Conservation (phyloP, 2,797 vertebrate genomes). For the Myotis findleyi region DNA sequence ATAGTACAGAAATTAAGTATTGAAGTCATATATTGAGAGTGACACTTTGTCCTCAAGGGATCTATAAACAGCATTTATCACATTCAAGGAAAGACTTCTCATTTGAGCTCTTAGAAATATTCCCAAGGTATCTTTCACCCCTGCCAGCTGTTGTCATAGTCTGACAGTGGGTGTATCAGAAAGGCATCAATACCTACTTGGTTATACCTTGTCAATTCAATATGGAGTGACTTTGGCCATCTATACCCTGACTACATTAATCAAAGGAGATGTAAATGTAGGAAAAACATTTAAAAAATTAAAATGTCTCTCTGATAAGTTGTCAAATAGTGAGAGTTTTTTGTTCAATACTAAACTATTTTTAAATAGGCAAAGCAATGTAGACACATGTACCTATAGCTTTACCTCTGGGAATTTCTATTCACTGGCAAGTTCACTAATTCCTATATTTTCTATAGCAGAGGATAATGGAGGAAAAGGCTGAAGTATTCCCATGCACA, state of each 20-base stretch:
- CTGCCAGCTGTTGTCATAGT: slow-evolving; percentile 59
- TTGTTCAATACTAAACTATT: background rate
- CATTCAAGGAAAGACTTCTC: slow-evolving; percentile 55
- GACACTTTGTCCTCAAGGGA: slow-evolving; percentile 65
- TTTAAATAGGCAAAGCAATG: slow-evolving; percentile 40
- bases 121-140: slow-evolving; percentile 47
- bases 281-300: background rate
- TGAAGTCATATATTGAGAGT: slow-evolving; percentile 65
- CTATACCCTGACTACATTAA: background rate
- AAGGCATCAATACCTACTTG: slow-evolving; percentile 35
- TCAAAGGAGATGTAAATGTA: background rate
- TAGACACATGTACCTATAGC: background rate
- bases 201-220: slow-evolving; percentile 43
- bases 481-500: background rate
- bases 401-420: background rate
- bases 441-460: background rate
- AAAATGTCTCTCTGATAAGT: background rate
- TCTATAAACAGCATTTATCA: slow-evolving; percentile 67
- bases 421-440: background rate
- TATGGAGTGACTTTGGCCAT: slow-evolving; percentile 46
- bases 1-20: slow-evolving; percentile 62
- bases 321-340: background rate
- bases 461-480: background rate
- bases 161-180: slow-evolving; percentile 48
- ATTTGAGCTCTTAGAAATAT: slow-evolving; percentile 60